These are phyloP conservation scores for Neotoxoptera formosana DNA, from an alignment of 1,140 invertebrate species.

Conservation along the genomic window DNA sequence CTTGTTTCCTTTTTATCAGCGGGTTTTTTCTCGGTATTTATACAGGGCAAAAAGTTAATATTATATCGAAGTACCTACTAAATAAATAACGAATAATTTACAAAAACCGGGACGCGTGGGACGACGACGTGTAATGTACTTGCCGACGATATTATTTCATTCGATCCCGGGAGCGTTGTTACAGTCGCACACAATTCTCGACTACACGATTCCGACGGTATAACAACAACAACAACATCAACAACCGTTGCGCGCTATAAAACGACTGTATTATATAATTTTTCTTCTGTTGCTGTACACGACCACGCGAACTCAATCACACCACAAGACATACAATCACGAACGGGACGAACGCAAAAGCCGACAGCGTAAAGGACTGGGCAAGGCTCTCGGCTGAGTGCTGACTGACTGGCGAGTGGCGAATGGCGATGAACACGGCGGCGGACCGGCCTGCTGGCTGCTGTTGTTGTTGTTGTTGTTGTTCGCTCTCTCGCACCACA, in stretches of 20 bases:
- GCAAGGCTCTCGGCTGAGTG: background rate
- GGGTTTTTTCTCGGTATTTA: constrained; percentile 9
- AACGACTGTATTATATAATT: background rate
- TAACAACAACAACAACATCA: background rate
- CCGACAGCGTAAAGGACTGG: background rate
- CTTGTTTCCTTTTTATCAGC: background rate
- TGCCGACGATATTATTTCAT: background rate
- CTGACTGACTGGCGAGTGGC: background rate
- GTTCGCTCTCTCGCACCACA: background rate
- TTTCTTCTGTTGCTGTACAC: too few relatives aligned
- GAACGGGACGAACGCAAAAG: background rate
- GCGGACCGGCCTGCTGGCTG: background rate
- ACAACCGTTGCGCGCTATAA: background rate
- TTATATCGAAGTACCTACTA: background rate
- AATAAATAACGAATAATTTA: constrained; percentile 10
- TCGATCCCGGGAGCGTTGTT: constrained; percentile 31
- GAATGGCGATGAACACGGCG: background rate
- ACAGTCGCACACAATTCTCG: background rate
- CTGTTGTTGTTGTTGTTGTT: background rate
- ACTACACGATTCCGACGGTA: background rate
- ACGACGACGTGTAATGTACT: background rate
- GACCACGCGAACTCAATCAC: background rate
- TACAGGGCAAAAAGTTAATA: background rate
- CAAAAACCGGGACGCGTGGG: background rate
- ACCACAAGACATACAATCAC: background rate